Base-by-base conservation (phyloP, 2,797 vertebrate genomes). In the Coreius guichenoti region DNA sequence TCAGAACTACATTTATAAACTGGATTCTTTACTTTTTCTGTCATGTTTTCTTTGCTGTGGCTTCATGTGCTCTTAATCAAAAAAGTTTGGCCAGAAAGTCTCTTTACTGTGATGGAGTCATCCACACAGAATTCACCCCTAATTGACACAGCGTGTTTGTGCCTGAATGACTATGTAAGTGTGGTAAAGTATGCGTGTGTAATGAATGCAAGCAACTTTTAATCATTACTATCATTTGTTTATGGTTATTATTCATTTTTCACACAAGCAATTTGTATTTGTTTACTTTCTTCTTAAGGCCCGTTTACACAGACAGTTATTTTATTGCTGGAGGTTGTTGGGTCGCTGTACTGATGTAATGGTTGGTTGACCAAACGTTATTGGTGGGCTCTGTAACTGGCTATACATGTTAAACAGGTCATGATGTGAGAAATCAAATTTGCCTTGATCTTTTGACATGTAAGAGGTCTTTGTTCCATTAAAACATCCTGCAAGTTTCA, bases 41-140 rank as follows among this genome's bases (percentile, higher is more conserved):
- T 88, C 80, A 85, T 90, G 89, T 90, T 89, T 90, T 90, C 81
- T 86, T 86, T 90, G 81, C 86, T 88, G 90, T 75, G 88, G 85
- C 79, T 88, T 91, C 86, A 89, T 90, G 86, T 87, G 87, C 79
- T 90, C 87, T 88, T 89, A 89, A 89, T 88, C 84, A 89, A 85
- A 84, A 29, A 75, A 65, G 78, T 87, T 87, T 82, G 76, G 73
- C 70, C 83, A 84, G 29, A 29, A 86, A 85, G 82, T 81, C 84
- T 89, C 63, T 63, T 65, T 85, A 86, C 61, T 79, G 72, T 63
- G 80, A 83, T 86, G 75, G 63, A 88, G 88, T 86, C 88, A 87
- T 87, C 47, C 79, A 70, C 70, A 86, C 75, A 86, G 86, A 85
- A 87, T 82, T 87, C 67, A 86, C 65, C 49, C 65, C 49, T 88